Percentiles rank a stretch among this genome's conserved stretches.
phyloP scores from a whole-genome alignment of 2,888 invertebrate genomes.

The Megaustenia siamemsis region DNA sequence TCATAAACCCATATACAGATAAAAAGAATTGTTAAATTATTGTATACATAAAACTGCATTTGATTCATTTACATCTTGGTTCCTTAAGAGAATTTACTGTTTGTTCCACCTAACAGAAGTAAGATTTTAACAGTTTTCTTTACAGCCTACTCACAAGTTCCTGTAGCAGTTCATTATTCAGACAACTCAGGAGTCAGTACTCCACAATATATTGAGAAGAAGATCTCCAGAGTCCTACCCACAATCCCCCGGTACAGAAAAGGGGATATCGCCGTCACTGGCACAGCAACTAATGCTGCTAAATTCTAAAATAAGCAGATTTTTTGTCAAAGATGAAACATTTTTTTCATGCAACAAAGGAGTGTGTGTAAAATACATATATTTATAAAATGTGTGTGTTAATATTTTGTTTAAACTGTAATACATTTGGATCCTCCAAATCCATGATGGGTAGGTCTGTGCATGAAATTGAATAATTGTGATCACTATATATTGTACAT shows the following conservation, averaged over 20 bases:
- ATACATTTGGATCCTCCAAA: too few relatives aligned
- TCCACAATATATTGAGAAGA: constrained; percentile 60
- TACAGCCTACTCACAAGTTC: constrained; percentile 39
- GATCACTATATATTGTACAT: too few relatives aligned
- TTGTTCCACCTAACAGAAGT: too few relatives aligned
- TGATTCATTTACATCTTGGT: too few relatives aligned
- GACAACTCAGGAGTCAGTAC: constrained; percentile 70
- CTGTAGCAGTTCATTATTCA: constrained; percentile 47
- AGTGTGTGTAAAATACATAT: not conserved
- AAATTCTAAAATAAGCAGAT: constrained; percentile 27
- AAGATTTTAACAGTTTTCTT: too few relatives aligned
- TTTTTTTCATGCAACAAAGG: not conserved
- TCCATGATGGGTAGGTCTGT: too few relatives aligned
- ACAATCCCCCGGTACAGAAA: constrained; percentile 74
- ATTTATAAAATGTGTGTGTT: not conserved
- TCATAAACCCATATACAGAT: too few relatives aligned
- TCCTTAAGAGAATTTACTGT: too few relatives aligned
- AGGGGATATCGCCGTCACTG: constrained; percentile 75
- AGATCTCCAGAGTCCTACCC: constrained; percentile 61
- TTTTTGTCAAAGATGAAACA: not conserved
- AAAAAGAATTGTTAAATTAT: too few relatives aligned
- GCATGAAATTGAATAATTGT: too few relatives aligned
- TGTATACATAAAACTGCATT: too few relatives aligned
- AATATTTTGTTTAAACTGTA: too few relatives aligned
- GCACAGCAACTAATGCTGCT: constrained; percentile 57